phyloP scores from a whole-genome alignment of 2,797 vertebrate species.

The Lagorchestes hirsutus region DNA sequence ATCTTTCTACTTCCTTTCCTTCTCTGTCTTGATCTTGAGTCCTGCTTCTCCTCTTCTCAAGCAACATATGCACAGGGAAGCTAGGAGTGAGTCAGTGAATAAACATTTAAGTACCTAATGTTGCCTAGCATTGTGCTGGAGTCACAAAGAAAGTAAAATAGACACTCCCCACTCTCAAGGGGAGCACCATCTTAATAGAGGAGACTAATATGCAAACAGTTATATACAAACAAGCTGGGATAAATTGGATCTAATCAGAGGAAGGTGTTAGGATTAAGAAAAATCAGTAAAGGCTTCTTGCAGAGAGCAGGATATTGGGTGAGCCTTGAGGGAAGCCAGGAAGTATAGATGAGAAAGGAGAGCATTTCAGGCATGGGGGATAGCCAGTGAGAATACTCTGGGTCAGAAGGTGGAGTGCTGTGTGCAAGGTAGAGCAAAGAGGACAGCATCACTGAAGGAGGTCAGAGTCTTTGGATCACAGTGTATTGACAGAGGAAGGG shows the following conservation, averaged over 20 bases:
- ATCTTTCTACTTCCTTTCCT: background rate
- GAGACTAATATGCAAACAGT: background rate
- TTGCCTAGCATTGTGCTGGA: background rate
- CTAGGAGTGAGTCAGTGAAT: background rate
- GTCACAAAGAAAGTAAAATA: background rate
- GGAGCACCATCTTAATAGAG: background rate
- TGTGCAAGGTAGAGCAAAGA: background rate
- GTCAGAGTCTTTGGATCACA: background rate
- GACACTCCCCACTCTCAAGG: background rate
- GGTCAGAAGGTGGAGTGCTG: background rate
- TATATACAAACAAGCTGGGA: background rate
- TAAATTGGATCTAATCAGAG: background rate
- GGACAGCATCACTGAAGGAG: no score
- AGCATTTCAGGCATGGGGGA: background rate
- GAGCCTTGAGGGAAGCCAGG: background rate
- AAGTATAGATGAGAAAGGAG: background rate
- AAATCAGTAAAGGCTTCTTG: background rate
- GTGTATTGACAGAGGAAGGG: background rate
- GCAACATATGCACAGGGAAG: background rate
- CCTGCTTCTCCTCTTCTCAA: background rate
- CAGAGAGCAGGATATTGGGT: background rate
- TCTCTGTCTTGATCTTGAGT: background rate
- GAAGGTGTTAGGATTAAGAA: background rate
- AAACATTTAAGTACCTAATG: background rate
- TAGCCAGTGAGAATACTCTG: background rate